Percentiles rank a stretch among this genome's conserved stretches.
Conservation (phyloP, 1,140 invertebrate genomes). For the Dreissena rostriformis region DNA sequence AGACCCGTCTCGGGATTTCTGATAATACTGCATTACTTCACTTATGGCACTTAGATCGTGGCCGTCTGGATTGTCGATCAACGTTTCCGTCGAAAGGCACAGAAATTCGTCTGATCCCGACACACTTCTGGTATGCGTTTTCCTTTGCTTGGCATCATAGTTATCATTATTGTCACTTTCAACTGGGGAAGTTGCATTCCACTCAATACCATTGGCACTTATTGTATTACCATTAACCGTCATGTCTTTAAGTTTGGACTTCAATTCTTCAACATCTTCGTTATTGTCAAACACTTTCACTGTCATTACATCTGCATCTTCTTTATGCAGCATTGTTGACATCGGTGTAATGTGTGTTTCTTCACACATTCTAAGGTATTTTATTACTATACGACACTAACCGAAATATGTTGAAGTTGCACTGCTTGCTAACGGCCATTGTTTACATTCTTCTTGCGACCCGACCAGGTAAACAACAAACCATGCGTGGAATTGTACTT, state of each 20-base stretch:
- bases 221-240: not conserved
- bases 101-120: slow-evolving; percentile 26
- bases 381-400: not conserved
- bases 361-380: slow-evolving; percentile 36
- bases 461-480: not conserved
- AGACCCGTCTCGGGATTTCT: slow-evolving; percentile 21
- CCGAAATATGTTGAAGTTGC: not conserved
- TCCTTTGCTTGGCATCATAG: not conserved
- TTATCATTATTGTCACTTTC: slow-evolving; percentile 5
- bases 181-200: not conserved
- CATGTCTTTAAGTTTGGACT: slow-evolving; percentile 38
- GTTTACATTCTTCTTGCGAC: slow-evolving; percentile 7
- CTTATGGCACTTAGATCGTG: not conserved
- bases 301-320: slow-evolving; percentile 36
- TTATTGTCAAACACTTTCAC: slow-evolving; percentile 45
- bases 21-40: not conserved
- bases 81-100: slow-evolving; percentile 51
- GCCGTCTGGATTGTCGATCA: slow-evolving; percentile 44
- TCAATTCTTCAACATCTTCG: slow-evolving; percentile 46
- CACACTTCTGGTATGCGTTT: not conserved
- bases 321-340: not conserved
- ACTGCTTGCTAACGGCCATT: not conserved
- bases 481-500: not conserved
- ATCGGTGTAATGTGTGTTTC: not conserved
- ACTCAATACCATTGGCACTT: too few species aligned